Evolutionary conservation across 2,797 vertebrate species (phyloP), one percentile per base, ranked within the genome.

Genomic region (Danio aesculapii): DNA sequence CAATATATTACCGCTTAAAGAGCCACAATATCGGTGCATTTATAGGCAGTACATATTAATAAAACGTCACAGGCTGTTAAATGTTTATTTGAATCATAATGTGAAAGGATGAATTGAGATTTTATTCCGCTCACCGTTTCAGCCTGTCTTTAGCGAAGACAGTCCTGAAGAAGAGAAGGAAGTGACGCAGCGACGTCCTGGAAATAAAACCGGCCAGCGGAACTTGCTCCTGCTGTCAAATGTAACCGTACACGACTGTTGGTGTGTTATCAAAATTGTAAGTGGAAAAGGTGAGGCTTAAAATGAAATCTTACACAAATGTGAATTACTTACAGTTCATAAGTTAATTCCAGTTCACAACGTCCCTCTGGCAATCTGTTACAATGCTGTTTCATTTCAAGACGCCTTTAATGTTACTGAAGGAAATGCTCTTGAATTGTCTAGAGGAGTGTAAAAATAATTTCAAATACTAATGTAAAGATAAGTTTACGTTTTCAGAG

Each of bases 91-190:
- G 43, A 8, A 21, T 57, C 1, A 16, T 1, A 0, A 6, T 1
- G 10, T 2, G 1, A 44, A 50, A 61, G 14, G 89, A 90, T 90
- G 87, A 52, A 61, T 17, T 30, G 0, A 72, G 88, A 90, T 89
- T 82, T 77, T 3, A 9, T 16, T 72, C 17, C 61, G 83, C 89
- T 88, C 77, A 85, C 85, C 83, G 68, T 43, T 30, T 83, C 6
- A 16, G 50, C 66, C 86, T 87, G 88, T 41, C 80, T 81, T 57
- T 68, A 9, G 77, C 39, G n/a, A 84, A 88, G 76, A 89, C 87
- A 86, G 85, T 77, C 70, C 80, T 41, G 79, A 47, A 76, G 71
- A 87, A 90, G 83, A 90, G 89, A 3, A 75, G 71, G 88, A 86
- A 67, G 16, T 55, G 12, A 39, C 14, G 83, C 59, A 44, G 16